Base-by-base conservation (phyloP, 1,140 invertebrate species). In the Sesamia nonagrioides region DNA sequence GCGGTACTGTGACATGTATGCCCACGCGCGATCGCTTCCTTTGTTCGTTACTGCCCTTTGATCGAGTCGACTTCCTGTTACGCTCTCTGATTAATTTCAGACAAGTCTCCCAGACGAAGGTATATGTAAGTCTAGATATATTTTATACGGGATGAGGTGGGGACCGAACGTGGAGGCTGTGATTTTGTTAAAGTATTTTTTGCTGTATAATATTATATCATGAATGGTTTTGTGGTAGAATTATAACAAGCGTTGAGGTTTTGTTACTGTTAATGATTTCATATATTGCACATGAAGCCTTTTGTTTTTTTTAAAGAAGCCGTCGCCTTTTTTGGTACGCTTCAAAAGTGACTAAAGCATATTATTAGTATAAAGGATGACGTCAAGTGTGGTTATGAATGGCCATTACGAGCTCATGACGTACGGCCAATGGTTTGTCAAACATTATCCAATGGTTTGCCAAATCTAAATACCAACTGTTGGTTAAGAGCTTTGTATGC, bases 81-180 rank as follows among this genome's bases (percentile, higher is more conserved):
- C 37, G 73, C 73, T 75, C 58, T 75, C 61, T 75, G 73, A 75
- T 75, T 75, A 75, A 75, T 75, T 75, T 75, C 73, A 18, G 27
- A 54, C 71, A 13, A 45, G 42, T 48, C 73, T 50, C 58, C 56
- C 42, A 61, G 73, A 35, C 58, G 17, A 6, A 69, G 66, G 21
- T 71, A 52, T 71, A 63, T 75, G 63, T 13, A 58, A 6, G 6
- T 9, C 48, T 37, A 52, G 42, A 69, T 69, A 33, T 69, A 69
- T 69, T 50, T 69, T 48, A 1, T 45, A 48, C 6, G 33, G 40
- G 3, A n/a, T n/a, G 33, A n/a, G 33, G 18, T 8, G 11, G 40
- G 17, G 6, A 69, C 6, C 6, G 11, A 60, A 35, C 27, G 17
- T 58, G 18, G 42, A 50, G 21, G 42, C 21, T n/a, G 42, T 13